Conservation (phyloP, 2,797 vertebrate genomes). For the Tenualosa thibaudeaui region DNA sequence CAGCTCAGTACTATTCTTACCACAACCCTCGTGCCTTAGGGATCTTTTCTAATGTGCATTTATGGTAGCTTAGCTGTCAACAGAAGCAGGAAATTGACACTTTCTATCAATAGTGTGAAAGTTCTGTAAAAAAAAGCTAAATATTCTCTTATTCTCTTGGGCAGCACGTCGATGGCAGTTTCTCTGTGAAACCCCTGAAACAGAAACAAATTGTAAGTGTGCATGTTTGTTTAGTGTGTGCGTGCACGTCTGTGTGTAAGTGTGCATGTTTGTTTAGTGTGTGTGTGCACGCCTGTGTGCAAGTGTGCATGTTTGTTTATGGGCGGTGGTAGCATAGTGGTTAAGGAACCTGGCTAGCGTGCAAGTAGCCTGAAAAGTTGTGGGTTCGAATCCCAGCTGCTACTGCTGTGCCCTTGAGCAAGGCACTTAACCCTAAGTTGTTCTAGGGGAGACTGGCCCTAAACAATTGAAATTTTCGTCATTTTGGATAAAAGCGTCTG, state of each 20-base stretch:
- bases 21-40: neutral
- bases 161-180: slow-evolving; percentile 64
- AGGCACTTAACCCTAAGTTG: no score
- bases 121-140: neutral
- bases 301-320: neutral
- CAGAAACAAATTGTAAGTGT: slow-evolving; percentile 67
- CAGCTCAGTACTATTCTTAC: neutral
- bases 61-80: slow-evolving; percentile 9
- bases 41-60: neutral
- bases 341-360: no score
- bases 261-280: neutral
- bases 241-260: neutral
- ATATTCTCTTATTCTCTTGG: slow-evolving; percentile 44
- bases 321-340: no score
- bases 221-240: neutral
- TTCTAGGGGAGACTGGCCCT: no score
- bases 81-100: slow-evolving; percentile 10
- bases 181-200: slow-evolving; percentile 60
- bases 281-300: neutral
- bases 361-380: no score
- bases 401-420: no score
- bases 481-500: no score
- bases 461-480: no score
- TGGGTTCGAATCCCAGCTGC: no score
- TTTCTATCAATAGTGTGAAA: neutral